These are phyloP conservation scores for Porites rus DNA, from an alignment of 92 coral and sea anemone genomes.

Conservation along the genomic window DNA sequence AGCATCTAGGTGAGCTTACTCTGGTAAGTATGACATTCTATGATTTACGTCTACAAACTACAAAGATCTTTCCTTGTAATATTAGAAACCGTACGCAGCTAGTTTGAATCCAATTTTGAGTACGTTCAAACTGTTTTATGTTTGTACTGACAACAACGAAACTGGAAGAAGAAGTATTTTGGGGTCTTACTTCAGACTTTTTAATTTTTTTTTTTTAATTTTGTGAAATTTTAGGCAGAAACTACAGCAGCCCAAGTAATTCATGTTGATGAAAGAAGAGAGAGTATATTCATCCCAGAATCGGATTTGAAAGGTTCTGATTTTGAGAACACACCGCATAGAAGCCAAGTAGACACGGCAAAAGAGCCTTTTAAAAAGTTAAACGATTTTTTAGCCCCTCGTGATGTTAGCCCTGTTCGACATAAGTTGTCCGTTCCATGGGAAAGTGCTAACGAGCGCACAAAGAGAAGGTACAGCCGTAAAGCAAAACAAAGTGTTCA, in stretches of 20 bases:
- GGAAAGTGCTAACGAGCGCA: constrained; percentile 44
- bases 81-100: constrained; percentile 10
- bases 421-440: constrained; percentile 41
- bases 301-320: constrained; percentile 11
- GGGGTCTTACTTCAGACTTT: constrained; percentile 3
- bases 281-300: constrained; percentile 35
- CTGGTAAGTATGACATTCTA: constrained; percentile 40
- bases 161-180: constrained; percentile 8
- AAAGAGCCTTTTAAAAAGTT: constrained; percentile 16
- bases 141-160: constrained; percentile 5
- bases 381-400: constrained; percentile 38
- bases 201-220: neutral
- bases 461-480: constrained; percentile 57
- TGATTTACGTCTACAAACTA: constrained; percentile 1
- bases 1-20: constrained; percentile 36
- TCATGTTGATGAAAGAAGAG: constrained; percentile 22
- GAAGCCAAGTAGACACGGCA: constrained; percentile 49
- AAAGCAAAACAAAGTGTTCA: constrained; percentile 63
- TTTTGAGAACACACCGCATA: constrained; percentile 10
- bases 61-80: constrained; percentile 14
- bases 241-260: neutral
- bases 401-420: constrained; percentile 42
- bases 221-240: neutral
- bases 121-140: constrained; percentile 13
- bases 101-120: constrained; percentile 7